Conservation (phyloP, 2,888 invertebrate genomes). For the Zhengitettix transpicula region DNA sequence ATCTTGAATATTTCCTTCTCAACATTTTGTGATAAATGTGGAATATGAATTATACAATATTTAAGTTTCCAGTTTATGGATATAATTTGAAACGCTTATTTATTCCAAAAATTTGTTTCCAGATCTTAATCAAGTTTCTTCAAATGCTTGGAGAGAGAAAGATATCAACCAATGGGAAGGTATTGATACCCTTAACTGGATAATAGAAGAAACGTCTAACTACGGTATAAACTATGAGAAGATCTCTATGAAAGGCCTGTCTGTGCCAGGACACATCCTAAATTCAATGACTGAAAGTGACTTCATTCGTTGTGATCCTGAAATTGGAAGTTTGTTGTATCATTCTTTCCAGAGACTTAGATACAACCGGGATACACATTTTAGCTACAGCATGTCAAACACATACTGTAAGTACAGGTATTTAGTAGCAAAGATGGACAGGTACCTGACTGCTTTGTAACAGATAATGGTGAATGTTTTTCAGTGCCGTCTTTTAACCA, state of each 20-base stretch:
- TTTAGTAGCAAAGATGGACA: too few species aligned
- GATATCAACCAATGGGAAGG: background rate
- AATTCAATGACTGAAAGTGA: background rate
- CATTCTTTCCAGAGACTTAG: background rate
- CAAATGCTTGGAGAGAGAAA: background rate
- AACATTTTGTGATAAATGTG: too few species aligned
- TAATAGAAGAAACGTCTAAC: background rate
- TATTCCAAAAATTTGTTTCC: background rate
- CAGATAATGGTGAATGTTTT: too few species aligned
- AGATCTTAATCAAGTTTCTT: background rate
- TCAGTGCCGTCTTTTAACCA: too few species aligned
- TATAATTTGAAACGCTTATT: too few species aligned
- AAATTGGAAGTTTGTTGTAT: background rate
- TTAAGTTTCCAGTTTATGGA: too few species aligned
- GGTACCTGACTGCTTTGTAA: too few species aligned
- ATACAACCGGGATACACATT: background rate
- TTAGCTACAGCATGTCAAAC: too few species aligned
- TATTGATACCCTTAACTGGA: background rate
- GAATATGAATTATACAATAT: too few species aligned
- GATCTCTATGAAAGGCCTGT: background rate
- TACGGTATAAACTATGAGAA: background rate
- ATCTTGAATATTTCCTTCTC: too few species aligned
- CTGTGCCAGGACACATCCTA: background rate
- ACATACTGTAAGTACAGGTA: too few species aligned
- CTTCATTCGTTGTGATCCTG: background rate